Evolutionary conservation across 2,113 vertebrate genomes (phyloP), one percentile per base, ranked within the genome.

Genomic region (Tetraodon nigroviridis): DNA sequence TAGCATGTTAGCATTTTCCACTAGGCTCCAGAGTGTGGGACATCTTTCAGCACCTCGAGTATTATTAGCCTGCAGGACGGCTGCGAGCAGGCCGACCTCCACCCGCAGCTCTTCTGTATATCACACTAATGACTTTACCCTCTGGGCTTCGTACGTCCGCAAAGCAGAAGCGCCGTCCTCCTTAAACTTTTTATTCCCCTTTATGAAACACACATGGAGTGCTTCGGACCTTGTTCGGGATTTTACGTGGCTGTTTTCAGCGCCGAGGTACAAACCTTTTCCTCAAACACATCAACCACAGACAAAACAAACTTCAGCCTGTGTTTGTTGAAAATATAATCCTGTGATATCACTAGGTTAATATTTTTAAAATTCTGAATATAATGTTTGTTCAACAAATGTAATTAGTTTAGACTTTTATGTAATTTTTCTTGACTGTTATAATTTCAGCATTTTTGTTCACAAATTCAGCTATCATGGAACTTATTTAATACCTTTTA

Each of bases 41-140:
- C 11, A 37, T 8, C 32, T 37, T 37, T 37, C 32, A 37, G 8
- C 32, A 37, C 32, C 32, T 37, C 32, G 10, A 10, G 10, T 37
- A 37, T 37, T 37, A 37, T 37, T 37, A 37, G 32, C 6, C 8
- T 10, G 11, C 32, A 37, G 32, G 8, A 37, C 8, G 6, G 32
- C 32, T 37, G 8, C 61, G 53, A 24, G 16, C 51, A 49, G 62
- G 71, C 70, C 64, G 72, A 81, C 72, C 73, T 75, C 60, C 58
- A 55, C 29, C 66, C 47, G 7, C n/a, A 21, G 19, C 3, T 22
- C 50, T 40, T 58, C 48, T 49, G 52, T 53, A 60, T 64, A 40
- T 58, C 1, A 59, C 47, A 47, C 62, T 84, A 86, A 89, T 67
- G 81, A 74, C 75, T 84, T 84, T 79, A 51, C 81, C 83, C 59